Base-by-base conservation (phyloP, 2,888 invertebrate genomes). In the Serrognathus titanus region DNA sequence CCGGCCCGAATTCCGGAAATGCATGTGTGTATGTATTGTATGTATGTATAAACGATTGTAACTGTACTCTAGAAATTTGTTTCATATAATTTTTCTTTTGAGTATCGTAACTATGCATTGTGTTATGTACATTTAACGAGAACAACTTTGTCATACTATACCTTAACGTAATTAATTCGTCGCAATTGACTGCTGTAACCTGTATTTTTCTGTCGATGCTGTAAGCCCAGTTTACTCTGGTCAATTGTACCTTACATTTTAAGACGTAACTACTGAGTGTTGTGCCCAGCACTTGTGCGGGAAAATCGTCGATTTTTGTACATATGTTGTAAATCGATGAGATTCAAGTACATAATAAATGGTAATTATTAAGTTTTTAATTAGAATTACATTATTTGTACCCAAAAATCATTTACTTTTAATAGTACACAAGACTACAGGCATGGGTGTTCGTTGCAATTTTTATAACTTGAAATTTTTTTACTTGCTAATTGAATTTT, bases 311-410 rank as follows among this genome's bases (percentile, higher is more conserved):
- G 55, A 50, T 55, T 50, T 51, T 58, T 58, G 58, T 58, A 58
- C 48, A 58, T 58, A 58, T 54, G 54, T 57, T 57, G 53, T 48
- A 41, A 57, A 53, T 54, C 53, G 53, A 51, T 53, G 51, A 54
- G 53, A 58, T 51, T 54, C 48, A 57, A 59, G 55, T 61, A 55
- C 57, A 61, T 62, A 62, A 62, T 62, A 62, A 62, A 62, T 60
- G 62, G 62, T 62, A 62, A 61, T 58, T 62, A 62, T 62, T 62
- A 62, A 62, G 60, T 62, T 62, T 62, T 60, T 60, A 60, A 40
- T 16, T 39, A 50, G 24, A 31, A 2, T 31, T 7, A 31, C 2
- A 5, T 31, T 31, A 31, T 31, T 31, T 31, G 7, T 7, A 31
- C 24, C 24, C 24, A 31, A 31, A 7, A 31, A 3, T 31, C 24